Conservation (phyloP, 1,140 invertebrate genomes). For the Daktulosphaira vitifoliae region DNA sequence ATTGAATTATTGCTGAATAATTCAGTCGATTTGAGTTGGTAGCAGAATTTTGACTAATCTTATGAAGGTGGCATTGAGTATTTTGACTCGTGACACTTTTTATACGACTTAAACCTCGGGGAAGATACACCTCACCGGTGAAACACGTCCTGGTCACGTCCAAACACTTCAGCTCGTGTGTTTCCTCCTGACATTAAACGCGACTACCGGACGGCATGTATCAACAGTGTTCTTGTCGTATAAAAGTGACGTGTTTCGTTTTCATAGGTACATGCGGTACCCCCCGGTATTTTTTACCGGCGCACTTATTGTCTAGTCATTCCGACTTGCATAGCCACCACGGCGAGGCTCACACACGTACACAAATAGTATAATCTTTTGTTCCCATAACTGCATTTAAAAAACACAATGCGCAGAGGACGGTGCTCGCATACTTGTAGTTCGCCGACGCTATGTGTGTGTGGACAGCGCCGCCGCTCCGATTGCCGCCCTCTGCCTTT, state of each 20-base stretch:
- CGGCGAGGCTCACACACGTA: background rate
- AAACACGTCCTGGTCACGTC: too few relatives aligned
- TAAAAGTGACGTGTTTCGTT: background rate
- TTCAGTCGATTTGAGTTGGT: too few relatives aligned
- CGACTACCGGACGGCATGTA: too few relatives aligned
- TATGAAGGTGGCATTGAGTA: too few relatives aligned
- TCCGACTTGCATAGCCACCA: background rate
- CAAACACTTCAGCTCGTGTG: too few relatives aligned
- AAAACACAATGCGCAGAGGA: conserved; percentile 7
- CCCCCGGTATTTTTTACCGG: conserved; percentile 2
- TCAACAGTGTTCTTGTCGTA: background rate
- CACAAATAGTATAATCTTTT: conserved; percentile 27
- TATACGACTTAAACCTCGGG: too few relatives aligned
- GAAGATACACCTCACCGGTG: too few relatives aligned
- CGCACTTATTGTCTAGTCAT: conserved; percentile 29
- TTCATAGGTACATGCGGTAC: background rate
- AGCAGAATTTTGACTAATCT: too few relatives aligned
- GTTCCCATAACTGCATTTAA: conserved; percentile 33
- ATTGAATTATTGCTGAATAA: too few relatives aligned
- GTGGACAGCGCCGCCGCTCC: conserved; percentile 18
- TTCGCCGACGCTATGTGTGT: background rate
- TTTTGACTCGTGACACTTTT: too few relatives aligned
- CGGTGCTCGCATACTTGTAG: background rate
- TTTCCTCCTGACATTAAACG: too few relatives aligned
- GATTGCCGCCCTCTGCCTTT: background rate